Conservation (phyloP, 2,797 vertebrate species). For the Pipistrellus kuhlii region DNA sequence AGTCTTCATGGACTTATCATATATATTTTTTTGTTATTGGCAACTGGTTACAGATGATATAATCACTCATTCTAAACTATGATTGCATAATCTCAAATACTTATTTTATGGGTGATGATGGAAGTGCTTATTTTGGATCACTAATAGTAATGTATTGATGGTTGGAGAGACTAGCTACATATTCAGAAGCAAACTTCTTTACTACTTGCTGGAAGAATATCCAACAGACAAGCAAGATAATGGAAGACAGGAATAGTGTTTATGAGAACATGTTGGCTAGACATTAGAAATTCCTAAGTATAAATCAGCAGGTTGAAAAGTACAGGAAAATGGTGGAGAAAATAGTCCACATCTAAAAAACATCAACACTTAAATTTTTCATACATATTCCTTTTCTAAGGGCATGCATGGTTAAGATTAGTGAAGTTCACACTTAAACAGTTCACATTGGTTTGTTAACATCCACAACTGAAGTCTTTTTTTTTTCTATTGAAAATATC, state of each 20-base stretch:
- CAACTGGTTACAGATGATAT: background rate
- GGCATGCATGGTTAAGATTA: background rate
- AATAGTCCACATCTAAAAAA: conserved; percentile 11
- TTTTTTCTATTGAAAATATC: conserved; percentile 16
- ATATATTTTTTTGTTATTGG: background rate
- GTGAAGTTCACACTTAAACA: conserved; percentile 37
- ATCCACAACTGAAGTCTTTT: background rate
- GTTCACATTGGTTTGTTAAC: conserved; percentile 20
- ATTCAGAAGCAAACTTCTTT: conserved; percentile 31
- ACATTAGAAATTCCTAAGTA: background rate
- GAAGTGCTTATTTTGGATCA: conserved; percentile 14
- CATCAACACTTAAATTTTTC: conserved; percentile 33
- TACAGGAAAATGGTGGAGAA: background rate
- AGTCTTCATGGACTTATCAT: background rate
- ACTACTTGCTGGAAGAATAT: conserved; percentile 16
- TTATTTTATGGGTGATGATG: background rate
- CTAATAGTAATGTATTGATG: background rate
- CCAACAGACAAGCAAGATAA: background rate
- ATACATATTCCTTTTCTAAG: conserved; percentile 6
- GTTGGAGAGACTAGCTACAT: background rate
- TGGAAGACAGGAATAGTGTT: background rate
- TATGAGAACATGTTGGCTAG: conserved; percentile 18
- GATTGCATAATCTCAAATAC: background rate
- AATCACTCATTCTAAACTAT: conserved; percentile 5
- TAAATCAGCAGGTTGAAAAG: background rate